These are phyloP conservation scores for Caenorhabditis latens DNA, from an alignment of 1,140 invertebrate species.

Conservation along the genomic window DNA sequence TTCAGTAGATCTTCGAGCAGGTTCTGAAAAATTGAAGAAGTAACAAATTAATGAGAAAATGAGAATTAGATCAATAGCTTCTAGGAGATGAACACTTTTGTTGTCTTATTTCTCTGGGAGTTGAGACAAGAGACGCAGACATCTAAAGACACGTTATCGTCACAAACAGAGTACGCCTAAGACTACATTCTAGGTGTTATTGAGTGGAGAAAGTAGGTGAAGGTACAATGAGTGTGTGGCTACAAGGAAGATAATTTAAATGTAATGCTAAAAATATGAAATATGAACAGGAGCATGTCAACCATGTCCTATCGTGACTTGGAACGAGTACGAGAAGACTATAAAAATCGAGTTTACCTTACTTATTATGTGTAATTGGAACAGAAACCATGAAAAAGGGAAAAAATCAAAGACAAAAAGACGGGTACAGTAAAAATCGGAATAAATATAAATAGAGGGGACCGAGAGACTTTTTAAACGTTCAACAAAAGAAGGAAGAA, in stretches of 20 bases:
- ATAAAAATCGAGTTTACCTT: background rate
- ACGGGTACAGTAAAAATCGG: background rate
- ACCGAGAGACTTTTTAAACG: background rate
- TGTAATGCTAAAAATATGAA: background rate
- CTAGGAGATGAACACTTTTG: background rate
- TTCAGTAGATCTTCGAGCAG: background rate
- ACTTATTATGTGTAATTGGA: background rate
- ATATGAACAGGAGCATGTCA: no score
- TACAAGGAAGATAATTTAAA: background rate
- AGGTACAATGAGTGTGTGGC: background rate
- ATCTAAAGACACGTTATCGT: background rate
- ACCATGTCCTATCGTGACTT: background rate
- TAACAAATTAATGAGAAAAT: background rate
- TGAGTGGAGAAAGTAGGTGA: background rate
- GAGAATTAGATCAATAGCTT: background rate
- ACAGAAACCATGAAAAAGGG: background rate
- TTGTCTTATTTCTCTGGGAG: background rate
- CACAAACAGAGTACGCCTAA: constrained; percentile 2
- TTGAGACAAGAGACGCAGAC: background rate
- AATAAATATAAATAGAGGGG: background rate
- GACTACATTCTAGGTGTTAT: constrained; percentile 32
- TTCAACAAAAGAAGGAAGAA: background rate
- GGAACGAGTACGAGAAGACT: background rate
- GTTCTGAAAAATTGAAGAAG: background rate
- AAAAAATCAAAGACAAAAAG: background rate